Evolutionary conservation across 2,113 vertebrate genomes (phyloP), one percentile per base, ranked within the genome.

Genomic region (Donacobius atricapilla): DNA sequence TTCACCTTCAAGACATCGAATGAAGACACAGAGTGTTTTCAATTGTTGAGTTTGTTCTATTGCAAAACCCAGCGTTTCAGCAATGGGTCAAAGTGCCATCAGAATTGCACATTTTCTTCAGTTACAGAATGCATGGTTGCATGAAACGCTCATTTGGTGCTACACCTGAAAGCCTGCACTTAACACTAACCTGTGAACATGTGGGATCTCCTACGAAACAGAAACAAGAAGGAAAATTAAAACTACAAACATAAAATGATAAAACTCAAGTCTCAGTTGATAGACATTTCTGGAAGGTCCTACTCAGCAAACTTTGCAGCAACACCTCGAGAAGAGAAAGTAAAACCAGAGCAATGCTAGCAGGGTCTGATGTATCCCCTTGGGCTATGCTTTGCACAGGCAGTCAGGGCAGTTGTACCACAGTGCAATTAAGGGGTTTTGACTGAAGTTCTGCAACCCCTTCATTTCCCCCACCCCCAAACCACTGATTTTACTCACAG

Each of bases 21-120:
- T 31, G 9, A 47, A 94, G 87, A 91, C 65, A 87, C 92, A 93
- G 76, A 94, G 87, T 73, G 80, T 87, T 89, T 89, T 90, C 77
- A 92, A 3, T n/a, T 64, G 80, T 60, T 78, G 48, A 83, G 68
- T 82, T 64, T 69, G 91, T 91, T 87, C 86, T 80, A 78, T 37
- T 91, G 84, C 79, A 87, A 96, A 96, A 69, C 86, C 88, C 96
- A 81, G 31, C 75, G 95, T 95, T 90, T 91, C 95, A 95, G 85
- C 45, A 88, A 45, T 31, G 72, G 83, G 93, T 84, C 89, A 96
- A 97, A 97, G 93, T 96, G 89, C 96, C 91, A 76, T 69, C 63
- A 57, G 61, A 93, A 97, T 89, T 97, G 96, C 96, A 94, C 88
- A 30, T 89, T 96, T 73, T 94, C 63, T 72, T 89, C 88, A 60